These are phyloP conservation scores for Morpho helenor DNA, from an alignment of 2,888 invertebrate species.

Conservation along the genomic window DNA sequence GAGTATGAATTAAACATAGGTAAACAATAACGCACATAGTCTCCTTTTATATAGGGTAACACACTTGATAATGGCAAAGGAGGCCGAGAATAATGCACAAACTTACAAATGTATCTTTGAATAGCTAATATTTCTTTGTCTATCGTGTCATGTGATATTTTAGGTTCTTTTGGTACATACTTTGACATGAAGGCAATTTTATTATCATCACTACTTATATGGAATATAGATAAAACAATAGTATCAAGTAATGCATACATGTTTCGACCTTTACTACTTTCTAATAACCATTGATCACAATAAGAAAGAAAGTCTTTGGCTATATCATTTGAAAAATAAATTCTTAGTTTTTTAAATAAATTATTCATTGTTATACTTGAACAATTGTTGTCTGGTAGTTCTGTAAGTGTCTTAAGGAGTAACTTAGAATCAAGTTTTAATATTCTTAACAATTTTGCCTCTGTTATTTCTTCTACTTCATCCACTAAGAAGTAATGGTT, in stretches of 20 bases:
- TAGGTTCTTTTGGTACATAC: slow-evolving; percentile 38
- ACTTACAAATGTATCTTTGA: slow-evolving; percentile 47
- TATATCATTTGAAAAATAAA: slow-evolving; percentile 48
- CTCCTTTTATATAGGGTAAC: slow-evolving; percentile 43
- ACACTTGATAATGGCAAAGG: slow-evolving; percentile 40
- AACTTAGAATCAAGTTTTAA: slow-evolving; percentile 30
- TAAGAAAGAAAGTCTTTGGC: slow-evolving; percentile 37
- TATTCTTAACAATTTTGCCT: slow-evolving; percentile 26
- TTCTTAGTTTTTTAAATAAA: slow-evolving; percentile 43
- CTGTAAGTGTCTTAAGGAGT: slow-evolving; percentile 22
- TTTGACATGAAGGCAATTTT: slow-evolving; percentile 40
- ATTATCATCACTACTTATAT: slow-evolving; percentile 35
- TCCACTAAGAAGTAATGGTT: slow-evolving; percentile 25
- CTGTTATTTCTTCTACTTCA: slow-evolving; percentile 18
- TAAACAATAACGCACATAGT: slow-evolving; percentile 44
- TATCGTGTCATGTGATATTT: slow-evolving; percentile 39
- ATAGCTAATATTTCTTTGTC: slow-evolving; percentile 31
- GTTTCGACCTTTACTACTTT: slow-evolving; percentile 1
- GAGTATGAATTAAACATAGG: slow-evolving; percentile 44
- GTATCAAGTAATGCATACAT: slow-evolving; percentile 9
- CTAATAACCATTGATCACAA: slow-evolving; percentile 31
- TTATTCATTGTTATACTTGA: slow-evolving; percentile 28
- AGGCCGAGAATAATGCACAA: slow-evolving; percentile 41
- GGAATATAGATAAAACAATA: slow-evolving; percentile 41
- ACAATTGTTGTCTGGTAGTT: slow-evolving; percentile 9